Evolutionary conservation across 2,888 invertebrate species (phyloP).

Genomic region (Chymomyza fuscimana): DNA sequence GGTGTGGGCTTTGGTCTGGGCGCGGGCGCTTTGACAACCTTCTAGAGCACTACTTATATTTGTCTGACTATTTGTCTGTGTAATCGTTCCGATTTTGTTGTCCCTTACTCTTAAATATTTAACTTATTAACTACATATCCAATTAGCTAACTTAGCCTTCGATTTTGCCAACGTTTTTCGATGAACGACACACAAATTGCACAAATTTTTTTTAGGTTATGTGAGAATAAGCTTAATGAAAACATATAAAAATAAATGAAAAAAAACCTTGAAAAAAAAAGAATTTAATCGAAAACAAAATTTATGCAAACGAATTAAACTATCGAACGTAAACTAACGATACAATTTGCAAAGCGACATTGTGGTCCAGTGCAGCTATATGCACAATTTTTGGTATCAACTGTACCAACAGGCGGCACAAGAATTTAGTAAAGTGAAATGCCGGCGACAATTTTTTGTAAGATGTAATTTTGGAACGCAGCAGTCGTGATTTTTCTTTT

Average conservation of each 20-base stretch:
- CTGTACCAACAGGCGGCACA: slow-evolving; percentile 23
- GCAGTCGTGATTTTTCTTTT: slow-evolving; percentile 17
- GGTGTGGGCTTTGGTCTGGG: slow-evolving; percentile 95
- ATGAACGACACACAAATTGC: slow-evolving; percentile 60
- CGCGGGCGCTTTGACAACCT: slow-evolving; percentile 93
- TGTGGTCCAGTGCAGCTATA: slow-evolving; percentile 33
- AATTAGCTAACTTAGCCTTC: slow-evolving; percentile 70
- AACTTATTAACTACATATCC: slow-evolving; percentile 35
- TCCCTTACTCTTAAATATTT: slow-evolving; percentile 15
- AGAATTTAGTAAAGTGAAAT: slow-evolving; percentile 2
- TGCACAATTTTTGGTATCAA: slow-evolving; percentile 16
- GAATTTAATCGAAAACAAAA: neutral
- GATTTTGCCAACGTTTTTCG: slow-evolving; percentile 71
- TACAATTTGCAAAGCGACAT: slow-evolving; percentile 6
- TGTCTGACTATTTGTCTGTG: slow-evolving; percentile 21
- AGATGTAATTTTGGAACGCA: neutral
- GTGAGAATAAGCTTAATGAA: slow-evolving; percentile 66
- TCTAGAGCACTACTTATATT: slow-evolving; percentile 82
- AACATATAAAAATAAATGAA: slow-evolving; percentile 30
- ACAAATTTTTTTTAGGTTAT: slow-evolving; percentile 67
- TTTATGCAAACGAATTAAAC: slow-evolving; percentile 3
- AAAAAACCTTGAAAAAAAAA: slow-evolving; percentile 21
- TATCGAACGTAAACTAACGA: slow-evolving; percentile 12
- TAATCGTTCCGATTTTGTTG: slow-evolving; percentile 52
- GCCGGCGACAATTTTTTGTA: neutral